Evolutionary conservation across 2,797 vertebrate genomes (phyloP), one percentile per base, ranked within the genome.

Genomic region (Sebastes matsubarae): DNA sequence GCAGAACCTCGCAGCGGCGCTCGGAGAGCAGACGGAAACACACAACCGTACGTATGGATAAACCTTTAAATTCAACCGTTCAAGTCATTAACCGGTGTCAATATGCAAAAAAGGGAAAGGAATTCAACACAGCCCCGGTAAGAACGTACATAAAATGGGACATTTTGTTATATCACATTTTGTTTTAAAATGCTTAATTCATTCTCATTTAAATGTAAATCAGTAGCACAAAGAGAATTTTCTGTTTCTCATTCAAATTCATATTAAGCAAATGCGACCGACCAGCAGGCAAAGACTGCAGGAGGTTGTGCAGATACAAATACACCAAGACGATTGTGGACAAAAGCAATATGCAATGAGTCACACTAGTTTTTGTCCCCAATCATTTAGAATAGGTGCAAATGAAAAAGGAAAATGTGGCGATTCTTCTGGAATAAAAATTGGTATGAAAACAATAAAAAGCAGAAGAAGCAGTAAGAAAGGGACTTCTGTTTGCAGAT

Each of bases 141-240:
- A 30, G 6, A 70, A 68, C 24, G 34, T 20, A 57, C 59, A 76
- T 46, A 59, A 36, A 75, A 68, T 1, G 8, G 27, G 6, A 25
- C 16, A 66, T 67, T 67, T 38, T 64, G n/a, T 55, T 27, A 25
- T 18, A 1, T 14, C 11, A 25, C 7, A 29, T 73, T 74, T 74
- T 65, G 50, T 81, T 87, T 69, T 20, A 79, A 84, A 85, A 85
- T 75, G 75, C 75, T 61, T 85, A 74, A 87, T 84, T 85, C 72
- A 64, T 76, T 87, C 77, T 88, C 68, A 92, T 92, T 90, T 88
- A 86, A 88, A 92, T 92, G 80, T 86, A 89, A 92, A 92, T 93
- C 80, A 68, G 80, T 1, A 18, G 55, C 7, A 24, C 46, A 38
- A 69, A 63, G n/a, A 70, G 6, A 77, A 27, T 64, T 77, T 52